Evolutionary conservation across 1,140 invertebrate species (phyloP).

Genomic region (Diuraphis noxia): DNA sequence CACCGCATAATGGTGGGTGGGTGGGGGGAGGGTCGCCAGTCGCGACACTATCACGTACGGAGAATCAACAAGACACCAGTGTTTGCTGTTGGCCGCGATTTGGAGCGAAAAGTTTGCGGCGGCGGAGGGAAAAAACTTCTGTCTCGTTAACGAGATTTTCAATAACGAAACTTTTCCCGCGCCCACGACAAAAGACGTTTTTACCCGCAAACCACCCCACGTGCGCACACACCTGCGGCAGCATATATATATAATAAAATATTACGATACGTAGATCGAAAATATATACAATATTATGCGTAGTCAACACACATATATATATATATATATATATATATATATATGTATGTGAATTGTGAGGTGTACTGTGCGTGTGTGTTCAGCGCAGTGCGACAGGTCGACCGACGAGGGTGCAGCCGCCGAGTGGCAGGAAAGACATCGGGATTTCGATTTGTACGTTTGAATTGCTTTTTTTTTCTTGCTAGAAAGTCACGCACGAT

Average conservation of each 20-base stretch:
- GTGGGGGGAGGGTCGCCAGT: not conserved
- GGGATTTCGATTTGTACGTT: slow-evolving; percentile 32
- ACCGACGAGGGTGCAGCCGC: not conserved
- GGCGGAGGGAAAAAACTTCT: slow-evolving; percentile 28
- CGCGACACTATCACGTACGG: slow-evolving; percentile 14
- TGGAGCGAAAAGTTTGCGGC: not conserved
- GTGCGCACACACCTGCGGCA: not conserved
- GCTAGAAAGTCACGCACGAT: not conserved
- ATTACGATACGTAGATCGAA: slow-evolving; percentile 9
- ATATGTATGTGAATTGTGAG: not conserved
- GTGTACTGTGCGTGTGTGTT: not conserved
- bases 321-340: not conserved
- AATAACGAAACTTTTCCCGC: slow-evolving; percentile 41
- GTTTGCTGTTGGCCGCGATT: slow-evolving; percentile 22
- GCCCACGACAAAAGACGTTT: slow-evolving; percentile 27
- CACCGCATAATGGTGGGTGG: no score
- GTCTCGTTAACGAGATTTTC: slow-evolving; percentile 50
- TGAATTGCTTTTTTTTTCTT: not conserved
- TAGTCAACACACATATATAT: no score
- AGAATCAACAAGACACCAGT: slow-evolving; percentile 28
- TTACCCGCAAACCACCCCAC: not conserved
- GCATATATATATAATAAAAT: not conserved
- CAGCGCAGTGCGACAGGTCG: not conserved
- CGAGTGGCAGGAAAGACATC: not conserved
- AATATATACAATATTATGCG: not conserved